These are phyloP conservation scores for Palythoa grandiflora DNA, from an alignment of 92 coral and sea anemone species.

Conservation along the genomic window DNA sequence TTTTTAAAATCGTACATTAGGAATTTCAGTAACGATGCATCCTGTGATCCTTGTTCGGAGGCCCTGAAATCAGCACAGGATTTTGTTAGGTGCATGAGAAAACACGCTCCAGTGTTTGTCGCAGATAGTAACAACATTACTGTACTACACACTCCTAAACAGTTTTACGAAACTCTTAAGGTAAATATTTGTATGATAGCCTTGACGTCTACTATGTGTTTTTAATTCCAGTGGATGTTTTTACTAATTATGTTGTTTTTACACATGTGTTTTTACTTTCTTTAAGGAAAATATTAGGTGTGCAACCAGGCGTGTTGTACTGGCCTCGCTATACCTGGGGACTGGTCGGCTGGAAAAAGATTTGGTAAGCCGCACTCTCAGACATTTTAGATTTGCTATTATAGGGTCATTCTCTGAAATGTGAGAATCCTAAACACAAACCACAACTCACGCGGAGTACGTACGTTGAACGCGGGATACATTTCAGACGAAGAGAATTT, in stretches of 20 bases:
- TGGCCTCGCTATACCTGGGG: slow-evolving; percentile 94
- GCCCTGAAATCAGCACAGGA: slow-evolving; percentile 49
- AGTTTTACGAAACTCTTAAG: slow-evolving; percentile 83
- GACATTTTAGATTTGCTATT: not conserved
- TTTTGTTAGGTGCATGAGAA: slow-evolving; percentile 78
- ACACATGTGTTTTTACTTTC: not conserved
- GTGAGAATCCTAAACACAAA: no score
- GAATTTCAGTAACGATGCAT: slow-evolving; percentile 45
- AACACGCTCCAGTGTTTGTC: slow-evolving; percentile 85
- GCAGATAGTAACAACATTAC: slow-evolving; percentile 77
- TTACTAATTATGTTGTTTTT: no score
- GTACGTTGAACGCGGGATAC: no score
- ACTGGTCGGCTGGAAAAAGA: slow-evolving; percentile 88
- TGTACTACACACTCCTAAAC: slow-evolving; percentile 83
- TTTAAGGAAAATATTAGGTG: slow-evolving; percentile 76
- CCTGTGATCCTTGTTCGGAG: slow-evolving; percentile 26
- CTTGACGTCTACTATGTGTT: no score
- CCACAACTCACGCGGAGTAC: no score
- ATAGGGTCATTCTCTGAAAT: not conserved
- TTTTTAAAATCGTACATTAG: slow-evolving; percentile 57
- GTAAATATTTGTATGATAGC: slow-evolving; percentile 38
- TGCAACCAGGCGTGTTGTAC: slow-evolving; percentile 80
- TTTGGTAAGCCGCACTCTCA: slow-evolving; percentile 65
- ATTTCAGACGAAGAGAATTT: no score
- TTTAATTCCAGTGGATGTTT: no score